Evolutionary conservation across 2,113 vertebrate species (phyloP).

Genomic region (Elanus axillaris): DNA sequence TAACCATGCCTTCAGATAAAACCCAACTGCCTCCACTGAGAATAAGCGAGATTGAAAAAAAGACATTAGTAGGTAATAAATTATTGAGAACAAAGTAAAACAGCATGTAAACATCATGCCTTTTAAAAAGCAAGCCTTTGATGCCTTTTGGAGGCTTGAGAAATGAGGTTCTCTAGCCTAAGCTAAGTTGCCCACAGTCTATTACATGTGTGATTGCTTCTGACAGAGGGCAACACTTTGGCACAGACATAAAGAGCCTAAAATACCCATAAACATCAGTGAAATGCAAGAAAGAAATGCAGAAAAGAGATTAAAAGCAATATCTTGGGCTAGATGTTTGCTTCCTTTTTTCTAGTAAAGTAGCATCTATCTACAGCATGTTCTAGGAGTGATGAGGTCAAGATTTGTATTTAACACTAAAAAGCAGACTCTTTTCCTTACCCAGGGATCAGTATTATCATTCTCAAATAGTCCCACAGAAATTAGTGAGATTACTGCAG

Average conservation of each 20-base stretch:
- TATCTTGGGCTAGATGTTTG: background rate
- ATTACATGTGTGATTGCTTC: slow-evolving; percentile 7
- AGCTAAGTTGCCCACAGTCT: background rate
- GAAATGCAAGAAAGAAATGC: background rate
- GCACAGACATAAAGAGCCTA: background rate
- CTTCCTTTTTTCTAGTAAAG: background rate
- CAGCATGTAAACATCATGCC: slow-evolving; percentile 5
- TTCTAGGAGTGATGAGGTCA: background rate
- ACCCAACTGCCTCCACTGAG: background rate
- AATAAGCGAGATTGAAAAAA: background rate
- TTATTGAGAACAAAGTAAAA: slow-evolving; percentile 50
- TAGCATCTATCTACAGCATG: background rate
- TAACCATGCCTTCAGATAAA: background rate
- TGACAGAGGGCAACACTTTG: slow-evolving; percentile 34
- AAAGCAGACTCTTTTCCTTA: background rate
- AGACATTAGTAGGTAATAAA: slow-evolving; percentile 42
- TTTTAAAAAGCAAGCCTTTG: slow-evolving; percentile 24
- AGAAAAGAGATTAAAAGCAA: background rate
- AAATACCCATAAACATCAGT: background rate
- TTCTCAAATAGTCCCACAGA: background rate
- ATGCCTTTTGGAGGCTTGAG: slow-evolving; percentile 27
- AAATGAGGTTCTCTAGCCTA: slow-evolving; percentile 18
- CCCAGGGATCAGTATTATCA: background rate
- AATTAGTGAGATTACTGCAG: background rate
- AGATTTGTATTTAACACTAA: background rate